phyloP scores from a whole-genome alignment of 2,888 invertebrate species.

The Tenthredo amoena region DNA sequence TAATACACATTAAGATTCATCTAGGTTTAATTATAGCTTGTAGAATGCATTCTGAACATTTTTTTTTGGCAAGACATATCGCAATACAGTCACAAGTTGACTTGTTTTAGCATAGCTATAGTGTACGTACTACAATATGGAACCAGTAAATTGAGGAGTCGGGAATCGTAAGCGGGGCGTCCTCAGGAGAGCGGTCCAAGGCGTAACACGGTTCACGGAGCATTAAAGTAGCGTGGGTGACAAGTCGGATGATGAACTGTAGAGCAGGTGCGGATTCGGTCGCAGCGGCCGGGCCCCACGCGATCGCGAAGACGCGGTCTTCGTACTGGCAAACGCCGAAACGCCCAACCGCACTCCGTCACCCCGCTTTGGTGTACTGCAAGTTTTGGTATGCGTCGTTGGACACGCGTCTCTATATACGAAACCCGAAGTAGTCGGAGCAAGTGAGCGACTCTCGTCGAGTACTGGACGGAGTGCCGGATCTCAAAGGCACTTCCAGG shows the following conservation, averaged over 20 bases:
- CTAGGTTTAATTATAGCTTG: slow-evolving; percentile 2
- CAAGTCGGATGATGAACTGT: slow-evolving; percentile 75
- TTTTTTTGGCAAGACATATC: slow-evolving; percentile 1
- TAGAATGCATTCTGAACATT: not conserved
- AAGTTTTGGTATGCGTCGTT: slow-evolving; percentile 50
- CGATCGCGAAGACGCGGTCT: slow-evolving; percentile 29
- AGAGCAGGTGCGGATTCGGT: slow-evolving; percentile 73
- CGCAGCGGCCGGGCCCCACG: slow-evolving; percentile 35
- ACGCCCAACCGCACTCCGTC: slow-evolving; percentile 47
- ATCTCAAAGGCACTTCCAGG: slow-evolving; percentile 52
- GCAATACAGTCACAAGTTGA: slow-evolving; percentile 16
- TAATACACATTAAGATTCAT: not conserved
- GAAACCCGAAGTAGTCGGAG: slow-evolving; percentile 23
- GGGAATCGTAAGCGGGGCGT: slow-evolving; percentile 15
- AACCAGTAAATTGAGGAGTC: slow-evolving; percentile 37
- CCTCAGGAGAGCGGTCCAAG: slow-evolving; percentile 67
- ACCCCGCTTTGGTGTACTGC: slow-evolving; percentile 43
- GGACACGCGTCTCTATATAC: slow-evolving; percentile 42
- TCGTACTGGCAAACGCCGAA: slow-evolving; percentile 21
- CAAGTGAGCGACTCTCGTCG: not conserved
- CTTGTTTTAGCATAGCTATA: not conserved
- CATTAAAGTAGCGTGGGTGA: slow-evolving; percentile 77
- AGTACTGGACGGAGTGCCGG: slow-evolving; percentile 48
- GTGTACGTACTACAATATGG: not conserved
- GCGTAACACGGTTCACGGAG: slow-evolving; percentile 76